Percentiles rank a stretch among this genome's conserved stretches.
These are phyloP conservation scores for Gnathonemus longibarbis DNA, from an alignment of 2,113 vertebrate species.

Conservation along the genomic window DNA sequence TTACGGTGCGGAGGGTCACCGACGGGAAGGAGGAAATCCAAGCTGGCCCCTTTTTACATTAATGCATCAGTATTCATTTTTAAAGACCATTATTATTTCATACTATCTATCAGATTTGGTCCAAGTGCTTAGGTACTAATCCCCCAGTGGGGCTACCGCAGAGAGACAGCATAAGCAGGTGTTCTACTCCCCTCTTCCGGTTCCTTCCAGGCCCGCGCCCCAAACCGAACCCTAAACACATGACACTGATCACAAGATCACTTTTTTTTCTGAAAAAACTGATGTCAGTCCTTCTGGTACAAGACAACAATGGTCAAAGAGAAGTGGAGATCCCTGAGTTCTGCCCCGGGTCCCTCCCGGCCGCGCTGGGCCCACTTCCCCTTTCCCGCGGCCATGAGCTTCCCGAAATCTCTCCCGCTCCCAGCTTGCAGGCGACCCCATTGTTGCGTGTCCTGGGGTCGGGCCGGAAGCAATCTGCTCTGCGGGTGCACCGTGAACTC, in stretches of 20 bases:
- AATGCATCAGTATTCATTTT: neutral
- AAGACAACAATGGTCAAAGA: neutral
- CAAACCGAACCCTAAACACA: neutral
- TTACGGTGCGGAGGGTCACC: neutral
- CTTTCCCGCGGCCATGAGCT: neutral
- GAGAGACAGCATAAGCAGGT: neutral
- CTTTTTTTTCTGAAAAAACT: neutral
- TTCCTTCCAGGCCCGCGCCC: neutral
- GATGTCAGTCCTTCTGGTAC: neutral
- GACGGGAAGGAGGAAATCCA: neutral
- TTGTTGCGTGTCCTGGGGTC: neutral
- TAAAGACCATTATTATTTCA: neutral
- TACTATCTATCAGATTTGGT: neutral
- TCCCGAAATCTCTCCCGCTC: neutral
- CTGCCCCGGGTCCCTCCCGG: neutral
- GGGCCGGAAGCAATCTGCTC: neutral
- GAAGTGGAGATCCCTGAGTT: neutral
- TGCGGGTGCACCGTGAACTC: neutral
- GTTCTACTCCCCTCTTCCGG: neutral
- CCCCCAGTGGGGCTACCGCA: neutral
- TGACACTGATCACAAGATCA: neutral
- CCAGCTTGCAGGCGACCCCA: neutral
- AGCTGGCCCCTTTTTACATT: neutral
- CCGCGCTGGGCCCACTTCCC: neutral
- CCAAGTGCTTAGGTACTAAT: neutral